Evolutionary conservation across 2,113 vertebrate genomes (phyloP).

Genomic region (Lonchura striata): DNA sequence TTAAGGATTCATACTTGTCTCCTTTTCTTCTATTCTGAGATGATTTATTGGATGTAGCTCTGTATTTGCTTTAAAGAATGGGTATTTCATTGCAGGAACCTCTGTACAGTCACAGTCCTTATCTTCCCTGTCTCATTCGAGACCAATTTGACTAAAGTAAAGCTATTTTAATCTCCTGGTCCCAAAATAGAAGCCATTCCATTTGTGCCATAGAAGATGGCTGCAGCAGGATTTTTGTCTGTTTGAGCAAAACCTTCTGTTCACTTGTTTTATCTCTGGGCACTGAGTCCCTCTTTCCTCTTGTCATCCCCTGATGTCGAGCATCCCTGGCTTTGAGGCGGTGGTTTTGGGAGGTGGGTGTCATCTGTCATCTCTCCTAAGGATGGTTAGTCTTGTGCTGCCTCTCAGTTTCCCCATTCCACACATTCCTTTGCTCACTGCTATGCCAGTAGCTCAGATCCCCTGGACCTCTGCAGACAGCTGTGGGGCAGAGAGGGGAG

Average conservation of each 20-base stretch:
- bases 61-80: not conserved
- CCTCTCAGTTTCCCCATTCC: not conserved
- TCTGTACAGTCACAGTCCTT: not conserved
- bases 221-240: not conserved
- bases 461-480: not conserved
- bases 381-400: not conserved
- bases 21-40: not conserved
- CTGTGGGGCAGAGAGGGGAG: not conserved
- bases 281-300: not conserved
- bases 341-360: rapidly evolving
- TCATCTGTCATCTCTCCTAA: not conserved
- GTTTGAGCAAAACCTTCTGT: not conserved
- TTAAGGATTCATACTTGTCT: conserved; percentile 6
- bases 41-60: not conserved
- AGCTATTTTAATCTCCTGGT: conserved; percentile 54
- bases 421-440: not conserved
- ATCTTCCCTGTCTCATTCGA: not conserved
- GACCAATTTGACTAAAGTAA: conserved; percentile 16
- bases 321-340: not conserved
- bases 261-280: not conserved
- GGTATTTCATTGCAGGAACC: not conserved
- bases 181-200: conserved; percentile 46
- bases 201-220: not conserved
- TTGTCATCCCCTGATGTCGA: rapidly evolving
- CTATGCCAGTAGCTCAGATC: rapidly evolving